phyloP scores from a whole-genome alignment of 2,797 vertebrate genomes.

The Phyllotis vaccarum region DNA sequence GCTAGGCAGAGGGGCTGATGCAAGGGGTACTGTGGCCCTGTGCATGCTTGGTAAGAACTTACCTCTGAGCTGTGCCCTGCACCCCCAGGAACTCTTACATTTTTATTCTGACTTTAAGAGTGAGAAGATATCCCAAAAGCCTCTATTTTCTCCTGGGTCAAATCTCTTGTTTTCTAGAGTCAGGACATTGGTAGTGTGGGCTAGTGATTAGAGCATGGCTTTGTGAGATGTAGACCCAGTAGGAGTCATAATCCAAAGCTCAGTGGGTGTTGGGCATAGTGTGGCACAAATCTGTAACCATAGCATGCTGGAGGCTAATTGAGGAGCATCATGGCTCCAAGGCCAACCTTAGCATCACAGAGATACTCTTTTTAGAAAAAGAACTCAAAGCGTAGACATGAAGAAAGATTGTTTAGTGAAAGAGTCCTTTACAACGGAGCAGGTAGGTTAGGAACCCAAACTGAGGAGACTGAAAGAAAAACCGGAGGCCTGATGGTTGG shows the following conservation, averaged over 20 bases:
- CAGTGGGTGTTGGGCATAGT: not conserved
- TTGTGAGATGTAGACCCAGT: not conserved
- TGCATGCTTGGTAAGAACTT: not conserved
- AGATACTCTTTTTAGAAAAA: not conserved
- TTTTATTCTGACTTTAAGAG: not conserved
- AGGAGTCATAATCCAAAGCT: not conserved
- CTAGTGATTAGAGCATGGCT: not conserved
- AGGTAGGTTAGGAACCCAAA: not conserved
- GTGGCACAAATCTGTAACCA: not conserved
- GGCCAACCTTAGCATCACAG: not conserved
- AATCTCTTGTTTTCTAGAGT: too few relatives aligned
- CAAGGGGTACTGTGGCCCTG: not conserved
- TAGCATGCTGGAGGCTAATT: not conserved
- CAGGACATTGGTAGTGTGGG: not conserved
- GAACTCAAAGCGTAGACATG: not conserved
- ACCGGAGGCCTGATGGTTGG: not conserved
- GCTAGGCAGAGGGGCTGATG: not conserved
- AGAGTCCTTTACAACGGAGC: not conserved
- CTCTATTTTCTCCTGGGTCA: too few relatives aligned
- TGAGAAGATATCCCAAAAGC: not conserved
- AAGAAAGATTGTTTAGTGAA: not conserved
- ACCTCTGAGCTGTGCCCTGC: not conserved
- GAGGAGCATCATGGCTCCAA: not conserved
- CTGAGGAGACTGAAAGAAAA: not conserved
- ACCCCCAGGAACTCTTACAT: not conserved